Base-by-base conservation (phyloP, 2,888 invertebrate genomes). In the Callosobruchus maculatus region DNA sequence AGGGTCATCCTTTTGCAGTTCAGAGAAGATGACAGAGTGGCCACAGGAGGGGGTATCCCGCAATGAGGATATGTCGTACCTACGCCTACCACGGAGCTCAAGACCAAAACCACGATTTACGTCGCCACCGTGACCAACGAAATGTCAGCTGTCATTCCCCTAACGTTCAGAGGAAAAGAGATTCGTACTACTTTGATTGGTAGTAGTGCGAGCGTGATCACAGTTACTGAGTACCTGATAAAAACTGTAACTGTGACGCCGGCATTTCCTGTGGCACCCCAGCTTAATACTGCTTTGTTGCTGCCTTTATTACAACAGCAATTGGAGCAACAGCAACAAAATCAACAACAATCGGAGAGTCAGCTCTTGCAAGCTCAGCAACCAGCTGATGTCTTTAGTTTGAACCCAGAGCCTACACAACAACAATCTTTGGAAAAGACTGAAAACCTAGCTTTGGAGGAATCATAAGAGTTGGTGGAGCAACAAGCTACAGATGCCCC, bases 111-210 rank as follows among this genome's bases (percentile, higher is more conserved):
- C 0, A 95, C 95, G 0, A 94, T 95, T 0, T 97, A 96, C 84
- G 94, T 97, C 0, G 97, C 97, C n/a, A 96, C 96, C 0, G 91
- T 97, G 0, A 95, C 94, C 0, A 94, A 94, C 83, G 92, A 92
- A 72, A 93, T 93, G 77, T 95, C 95, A 78, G 96, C 96, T 0
- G 92, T 96, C 31, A 88, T 97, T 74, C 95, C 96, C 0, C 89
- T 97, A 66, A 97, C 96, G 0, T 95, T 96, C 83, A 91, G 93
- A 82, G 97, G 96, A 0, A 95, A 93, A 86, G 93, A 95, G 84
- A 95, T 97, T 78, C 88, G 95, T 75, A 97, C 97, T 0, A 97
- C 97, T 0, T 93, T 97, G 72, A 90, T 93, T 69, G 95, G 96
- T 84, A 93, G 93, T 20, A 93, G 92, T 0, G 92, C 92, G 0